Conservation (phyloP, 2,797 vertebrate species). For the Graptemys geographica region DNA sequence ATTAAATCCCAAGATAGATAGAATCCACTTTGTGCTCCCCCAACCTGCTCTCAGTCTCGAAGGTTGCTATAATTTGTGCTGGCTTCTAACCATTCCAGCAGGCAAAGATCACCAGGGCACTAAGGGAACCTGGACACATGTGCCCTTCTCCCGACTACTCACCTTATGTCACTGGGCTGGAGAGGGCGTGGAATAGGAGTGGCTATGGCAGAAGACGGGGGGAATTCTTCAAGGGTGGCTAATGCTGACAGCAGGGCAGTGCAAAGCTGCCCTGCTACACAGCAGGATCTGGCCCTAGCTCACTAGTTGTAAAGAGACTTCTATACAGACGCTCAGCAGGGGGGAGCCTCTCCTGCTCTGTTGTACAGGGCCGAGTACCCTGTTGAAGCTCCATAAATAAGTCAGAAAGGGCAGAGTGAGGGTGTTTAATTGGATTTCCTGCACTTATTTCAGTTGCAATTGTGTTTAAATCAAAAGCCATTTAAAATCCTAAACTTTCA, state of each 20-base stretch:
- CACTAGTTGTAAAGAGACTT: neutral
- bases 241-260: neutral
- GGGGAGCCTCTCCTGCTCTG: neutral
- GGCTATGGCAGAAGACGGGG: neutral
- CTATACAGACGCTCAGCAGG: neutral
- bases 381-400: neutral
- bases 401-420: neutral
- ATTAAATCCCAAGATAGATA: neutral
- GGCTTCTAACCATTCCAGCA: neutral
- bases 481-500: neutral
- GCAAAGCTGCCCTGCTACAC: too few species aligned
- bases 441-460: conserved; percentile 12
- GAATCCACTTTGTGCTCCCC: neutral
- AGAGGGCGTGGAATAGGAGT: neutral
- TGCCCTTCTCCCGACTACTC: neutral
- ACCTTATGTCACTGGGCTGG: neutral
- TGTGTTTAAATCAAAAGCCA: conserved; percentile 15
- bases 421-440: conserved; percentile 7
- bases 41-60: neutral
- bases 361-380: neutral
- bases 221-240: neutral
- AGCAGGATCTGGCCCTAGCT: neutral
- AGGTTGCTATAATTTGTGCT: neutral
- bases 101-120: neutral
- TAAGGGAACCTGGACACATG: neutral